phyloP scores from a whole-genome alignment of 2,888 invertebrate species.

The Lasioglossum calceatum region DNA sequence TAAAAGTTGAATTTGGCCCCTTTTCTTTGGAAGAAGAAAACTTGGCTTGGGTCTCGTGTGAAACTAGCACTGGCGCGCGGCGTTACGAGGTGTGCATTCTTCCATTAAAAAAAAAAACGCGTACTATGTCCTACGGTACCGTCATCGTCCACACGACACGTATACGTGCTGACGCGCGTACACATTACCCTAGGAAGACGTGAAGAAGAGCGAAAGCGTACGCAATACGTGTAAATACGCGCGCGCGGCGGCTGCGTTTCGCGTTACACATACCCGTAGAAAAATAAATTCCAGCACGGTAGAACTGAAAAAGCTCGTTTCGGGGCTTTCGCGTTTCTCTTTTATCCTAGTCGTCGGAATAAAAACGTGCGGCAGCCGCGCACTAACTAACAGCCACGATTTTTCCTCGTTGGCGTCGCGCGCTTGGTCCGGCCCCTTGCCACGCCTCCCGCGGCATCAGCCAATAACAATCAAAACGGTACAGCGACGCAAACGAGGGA shows the following conservation, averaged over 20 bases:
- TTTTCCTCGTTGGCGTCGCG: neutral
- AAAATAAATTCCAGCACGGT: slow-evolving; percentile 62
- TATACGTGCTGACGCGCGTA: slow-evolving; percentile 6
- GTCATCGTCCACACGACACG: slow-evolving; percentile 4
- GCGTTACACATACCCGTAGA: slow-evolving; percentile 50
- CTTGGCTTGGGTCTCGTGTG: slow-evolving; percentile 62
- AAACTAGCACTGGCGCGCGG: slow-evolving; percentile 41
- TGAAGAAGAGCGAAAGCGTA: slow-evolving; percentile 59
- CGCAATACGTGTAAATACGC: slow-evolving; percentile 42
- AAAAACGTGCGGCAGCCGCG: slow-evolving; percentile 39
- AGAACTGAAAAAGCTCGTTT: slow-evolving; percentile 57
- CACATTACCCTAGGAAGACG: slow-evolving; percentile 53
- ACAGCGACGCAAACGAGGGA: neutral
- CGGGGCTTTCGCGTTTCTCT: slow-evolving; percentile 33
- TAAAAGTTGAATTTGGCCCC: slow-evolving; percentile 69
- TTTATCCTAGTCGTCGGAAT: slow-evolving; percentile 3
- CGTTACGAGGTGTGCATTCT: slow-evolving; percentile 31
- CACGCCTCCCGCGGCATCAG: neutral
- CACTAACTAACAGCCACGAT: neutral
- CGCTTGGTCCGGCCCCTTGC: neutral
- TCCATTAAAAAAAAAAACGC: slow-evolving; percentile 36
- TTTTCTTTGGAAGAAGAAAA: slow-evolving; percentile 73
- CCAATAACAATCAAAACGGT: neutral
- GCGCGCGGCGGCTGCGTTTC: slow-evolving; percentile 18
- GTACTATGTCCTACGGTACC: slow-evolving; percentile 18